Percentiles rank a stretch among this genome's conserved stretches.
Evolutionary conservation across 2,888 invertebrate species (phyloP).

Genomic region (Emmelina monodactyla): DNA sequence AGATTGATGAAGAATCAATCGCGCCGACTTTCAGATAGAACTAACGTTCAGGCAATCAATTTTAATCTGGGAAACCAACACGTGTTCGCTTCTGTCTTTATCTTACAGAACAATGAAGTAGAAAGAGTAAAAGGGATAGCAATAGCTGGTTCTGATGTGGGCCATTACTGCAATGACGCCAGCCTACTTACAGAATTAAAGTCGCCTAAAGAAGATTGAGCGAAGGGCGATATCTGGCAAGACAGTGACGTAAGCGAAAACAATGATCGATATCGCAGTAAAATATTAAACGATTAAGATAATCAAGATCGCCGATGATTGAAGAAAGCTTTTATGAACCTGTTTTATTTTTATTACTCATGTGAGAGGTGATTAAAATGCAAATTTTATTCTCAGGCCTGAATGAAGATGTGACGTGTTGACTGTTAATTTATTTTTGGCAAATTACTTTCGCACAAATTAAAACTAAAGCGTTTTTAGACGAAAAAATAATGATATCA

Average conservation of each 20-base stretch:
- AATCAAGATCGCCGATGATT: neutral
- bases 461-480: too few species aligned
- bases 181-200: conserved; percentile 61
- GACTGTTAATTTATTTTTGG: too few species aligned
- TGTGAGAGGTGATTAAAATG: too few species aligned
- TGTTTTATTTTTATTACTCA: neutral
- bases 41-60: conserved; percentile 57
- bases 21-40: conserved; percentile 47
- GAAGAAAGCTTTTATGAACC: neutral
- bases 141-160: conserved; percentile 26
- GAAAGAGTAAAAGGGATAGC: conserved; percentile 24
- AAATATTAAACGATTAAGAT: conserved; percentile 17
- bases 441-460: too few species aligned
- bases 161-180: conserved; percentile 22
- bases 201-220: conserved; percentile 57
- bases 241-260: conserved; percentile 61
- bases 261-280: conserved; percentile 39
- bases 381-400: too few species aligned
- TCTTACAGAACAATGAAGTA: conserved; percentile 7
- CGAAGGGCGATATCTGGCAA: conserved; percentile 45
- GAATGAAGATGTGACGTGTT: too few species aligned
- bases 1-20: conserved; percentile 65
- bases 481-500: too few species aligned
- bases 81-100: conserved; percentile 29
- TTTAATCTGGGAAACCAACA: conserved; percentile 54